These are phyloP conservation scores for Latrodectus elegans DNA, from an alignment of 2,888 invertebrate species.

Conservation along the genomic window DNA sequence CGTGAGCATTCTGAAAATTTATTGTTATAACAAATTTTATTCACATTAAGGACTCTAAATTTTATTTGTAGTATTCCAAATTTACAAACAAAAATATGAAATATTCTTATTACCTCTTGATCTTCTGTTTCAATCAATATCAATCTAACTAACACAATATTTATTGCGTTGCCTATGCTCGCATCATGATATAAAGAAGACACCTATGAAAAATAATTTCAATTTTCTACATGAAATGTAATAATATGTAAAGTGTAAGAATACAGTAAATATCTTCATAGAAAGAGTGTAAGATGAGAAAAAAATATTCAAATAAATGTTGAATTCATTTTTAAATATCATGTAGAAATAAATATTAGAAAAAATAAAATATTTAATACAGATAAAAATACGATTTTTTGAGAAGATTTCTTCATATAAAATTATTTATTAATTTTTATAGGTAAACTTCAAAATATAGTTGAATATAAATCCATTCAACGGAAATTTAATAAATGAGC, in stretches of 20 bases:
- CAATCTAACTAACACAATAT: conserved; percentile 90
- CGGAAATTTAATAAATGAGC: too few relatives aligned
- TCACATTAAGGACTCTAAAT: too few relatives aligned
- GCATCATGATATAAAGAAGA: conserved; percentile 84
- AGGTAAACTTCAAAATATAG: too few relatives aligned
- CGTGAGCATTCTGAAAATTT: too few relatives aligned
- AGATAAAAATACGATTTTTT: too few relatives aligned
- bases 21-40: too few relatives aligned
- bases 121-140: conserved; percentile 83
- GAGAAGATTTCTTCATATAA: too few relatives aligned
- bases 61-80: too few relatives aligned
- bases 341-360: too few relatives aligned
- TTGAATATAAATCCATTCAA: too few relatives aligned
- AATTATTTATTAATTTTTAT: too few relatives aligned
- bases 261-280: neutral
- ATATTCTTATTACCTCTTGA: conserved; percentile 74
- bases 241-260: neutral
- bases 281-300: neutral
- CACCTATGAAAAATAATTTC: conserved; percentile 62
- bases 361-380: too few relatives aligned
- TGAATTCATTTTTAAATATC: neutral
- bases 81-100: neutral
- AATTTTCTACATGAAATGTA: neutral
- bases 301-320: neutral
- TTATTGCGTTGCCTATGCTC: conserved; percentile 91